phyloP scores from a whole-genome alignment of 2,797 vertebrate species.

The Spinibarbus caldwelli region DNA sequence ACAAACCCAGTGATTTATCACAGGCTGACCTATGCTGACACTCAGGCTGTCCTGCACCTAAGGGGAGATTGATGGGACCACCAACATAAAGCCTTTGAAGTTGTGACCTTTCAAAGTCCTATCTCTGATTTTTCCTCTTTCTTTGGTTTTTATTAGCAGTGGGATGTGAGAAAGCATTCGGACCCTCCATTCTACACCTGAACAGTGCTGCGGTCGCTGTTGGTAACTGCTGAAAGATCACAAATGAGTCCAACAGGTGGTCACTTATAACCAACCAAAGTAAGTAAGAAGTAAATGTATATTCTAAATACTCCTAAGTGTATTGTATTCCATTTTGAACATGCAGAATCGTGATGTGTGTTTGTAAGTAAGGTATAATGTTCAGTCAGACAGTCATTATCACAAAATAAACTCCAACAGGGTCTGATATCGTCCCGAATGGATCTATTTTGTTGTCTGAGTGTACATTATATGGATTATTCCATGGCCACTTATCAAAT shows the following conservation, averaged over 20 bases:
- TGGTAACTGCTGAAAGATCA: neutral
- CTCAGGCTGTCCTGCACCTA: conserved; percentile 16
- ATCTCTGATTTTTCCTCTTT: neutral
- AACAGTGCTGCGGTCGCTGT: neutral
- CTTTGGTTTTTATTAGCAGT: conserved; percentile 2
- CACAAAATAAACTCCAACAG: neutral
- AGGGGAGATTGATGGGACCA: conserved; percentile 40
- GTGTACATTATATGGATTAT: neutral
- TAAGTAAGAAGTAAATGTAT: neutral
- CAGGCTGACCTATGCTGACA: conserved; percentile 30
- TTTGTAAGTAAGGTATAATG: conserved; percentile 13
- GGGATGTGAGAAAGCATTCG: neutral
- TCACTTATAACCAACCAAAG: neutral
- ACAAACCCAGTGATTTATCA: conserved; percentile 44
- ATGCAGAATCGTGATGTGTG: neutral
- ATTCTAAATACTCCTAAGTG: neutral
- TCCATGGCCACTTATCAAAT: neutral
- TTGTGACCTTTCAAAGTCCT: conserved; percentile 42
- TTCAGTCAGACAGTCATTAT: conserved; percentile 10
- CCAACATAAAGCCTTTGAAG: conserved; percentile 35
- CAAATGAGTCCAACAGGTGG: neutral
- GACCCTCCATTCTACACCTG: neutral
- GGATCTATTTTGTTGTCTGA: neutral
- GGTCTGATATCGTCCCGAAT: neutral
- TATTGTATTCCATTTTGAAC: neutral